Evolutionary conservation across 2,797 vertebrate species (phyloP).

Genomic region (Babyrousa celebensis): DNA sequence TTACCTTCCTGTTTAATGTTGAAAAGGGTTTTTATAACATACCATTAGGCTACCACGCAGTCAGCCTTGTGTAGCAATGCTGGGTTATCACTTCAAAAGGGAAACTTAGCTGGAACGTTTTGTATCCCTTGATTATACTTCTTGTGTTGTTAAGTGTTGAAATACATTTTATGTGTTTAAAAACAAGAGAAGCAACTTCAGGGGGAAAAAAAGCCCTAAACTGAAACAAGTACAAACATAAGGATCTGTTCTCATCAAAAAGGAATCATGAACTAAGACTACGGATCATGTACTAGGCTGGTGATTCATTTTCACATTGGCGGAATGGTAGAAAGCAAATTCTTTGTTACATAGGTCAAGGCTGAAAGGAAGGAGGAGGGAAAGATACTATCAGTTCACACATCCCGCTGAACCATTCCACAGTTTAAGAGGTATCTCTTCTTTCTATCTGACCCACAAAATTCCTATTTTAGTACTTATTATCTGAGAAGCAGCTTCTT

Average conservation of each 20-base stretch:
- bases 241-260: constrained; percentile 73
- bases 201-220: neutral
- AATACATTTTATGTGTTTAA: constrained; percentile 72
- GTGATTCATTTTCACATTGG: constrained; percentile 36
- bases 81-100: constrained; percentile 65
- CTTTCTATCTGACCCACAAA: constrained; percentile 44
- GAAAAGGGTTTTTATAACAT: constrained; percentile 61
- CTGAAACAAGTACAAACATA: constrained; percentile 72
- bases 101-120: constrained; percentile 60
- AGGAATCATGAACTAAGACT: constrained; percentile 59
- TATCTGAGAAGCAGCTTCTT: constrained; percentile 59
- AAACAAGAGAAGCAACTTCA: constrained; percentile 63
- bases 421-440: constrained; percentile 51
- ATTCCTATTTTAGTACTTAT: constrained; percentile 57
- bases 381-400: constrained; percentile 32
- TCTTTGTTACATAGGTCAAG: constrained; percentile 63
- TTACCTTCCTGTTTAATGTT: constrained; percentile 75
- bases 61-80: neutral
- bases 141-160: constrained; percentile 66
- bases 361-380: neutral
- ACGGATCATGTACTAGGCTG: neutral
- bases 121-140: constrained; percentile 71
- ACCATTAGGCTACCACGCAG: constrained; percentile 56
- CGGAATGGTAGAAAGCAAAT: neutral
- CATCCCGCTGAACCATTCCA: neutral